Conservation (phyloP, 2,888 invertebrate genomes). For the Platycheirus rosarum region DNA sequence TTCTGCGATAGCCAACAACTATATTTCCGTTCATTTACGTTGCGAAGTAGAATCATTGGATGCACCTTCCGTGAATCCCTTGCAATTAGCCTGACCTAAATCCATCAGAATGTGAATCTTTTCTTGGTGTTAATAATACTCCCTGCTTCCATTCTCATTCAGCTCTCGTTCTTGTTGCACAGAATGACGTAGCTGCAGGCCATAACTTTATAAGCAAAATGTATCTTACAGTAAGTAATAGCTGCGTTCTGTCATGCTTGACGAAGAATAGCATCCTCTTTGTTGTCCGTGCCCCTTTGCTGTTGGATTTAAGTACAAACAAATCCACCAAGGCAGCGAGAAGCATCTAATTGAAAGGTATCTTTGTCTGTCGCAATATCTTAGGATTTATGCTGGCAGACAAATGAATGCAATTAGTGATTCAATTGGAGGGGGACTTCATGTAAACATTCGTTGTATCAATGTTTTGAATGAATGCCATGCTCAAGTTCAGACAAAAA, state of each 20-base stretch:
- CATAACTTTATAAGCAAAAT: slow-evolving; percentile 18
- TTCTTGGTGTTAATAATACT: slow-evolving; percentile 53
- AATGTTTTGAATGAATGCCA: slow-evolving; percentile 24
- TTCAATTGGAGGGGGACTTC: slow-evolving; percentile 34
- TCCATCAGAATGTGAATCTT: slow-evolving; percentile 33
- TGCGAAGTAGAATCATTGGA: slow-evolving; percentile 21
- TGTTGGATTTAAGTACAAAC: slow-evolving; percentile 37
- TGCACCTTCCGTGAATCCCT: slow-evolving; percentile 64
- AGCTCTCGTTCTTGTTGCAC: slow-evolving; percentile 15
- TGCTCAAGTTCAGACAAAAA: slow-evolving; percentile 36
- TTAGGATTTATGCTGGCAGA: slow-evolving; percentile 34
- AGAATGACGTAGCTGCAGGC: slow-evolving; percentile 31
- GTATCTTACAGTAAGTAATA: slow-evolving; percentile 2
- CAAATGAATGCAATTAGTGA: slow-evolving; percentile 54
- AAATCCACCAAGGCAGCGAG: slow-evolving; percentile 14
- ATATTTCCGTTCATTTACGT: slow-evolving; percentile 58
- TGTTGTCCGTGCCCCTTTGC: not conserved
- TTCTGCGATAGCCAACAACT: slow-evolving; percentile 17
- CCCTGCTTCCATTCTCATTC: slow-evolving; percentile 22
- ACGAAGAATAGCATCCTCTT: slow-evolving; percentile 39
- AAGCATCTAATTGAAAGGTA: slow-evolving; percentile 55
- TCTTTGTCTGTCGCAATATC: slow-evolving; percentile 47
- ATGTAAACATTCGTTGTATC: slow-evolving; percentile 42
- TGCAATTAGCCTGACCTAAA: slow-evolving; percentile 65
- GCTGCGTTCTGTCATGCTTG: slow-evolving; percentile 19